Evolutionary conservation across 2,113 vertebrate species (phyloP), one percentile per base, ranked within the genome.

Genomic region (Ellobius talpinus): DNA sequence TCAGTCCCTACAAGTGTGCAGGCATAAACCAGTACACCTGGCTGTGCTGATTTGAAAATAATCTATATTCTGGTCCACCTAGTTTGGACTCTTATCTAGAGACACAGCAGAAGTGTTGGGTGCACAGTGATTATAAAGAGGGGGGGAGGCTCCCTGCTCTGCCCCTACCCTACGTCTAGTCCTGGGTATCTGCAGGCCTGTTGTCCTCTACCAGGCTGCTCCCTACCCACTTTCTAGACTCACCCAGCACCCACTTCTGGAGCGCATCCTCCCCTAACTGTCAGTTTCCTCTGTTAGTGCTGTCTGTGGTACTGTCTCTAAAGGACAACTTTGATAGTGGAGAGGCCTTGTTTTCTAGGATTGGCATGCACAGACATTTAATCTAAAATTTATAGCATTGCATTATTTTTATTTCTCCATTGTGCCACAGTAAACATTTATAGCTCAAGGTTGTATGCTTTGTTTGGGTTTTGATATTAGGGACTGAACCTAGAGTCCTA

Each of bases 341-440:
- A 63, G 29, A 55, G 23, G 36, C 45, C n/a, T 73, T 55, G 16
- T 73, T 81, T 70, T 92, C 85, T 55, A 82, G 68, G 55, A 33
- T n/a, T 87, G 42, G 13, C n/a, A 47, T 65, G 21, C 31, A 63
- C 2, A 42, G 36, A 72, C 31, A 31, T 93, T 92, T 70, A 3
- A 58, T n/a, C 47, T 79, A 58, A 86, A 89, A 84, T 68, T 87
- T 0, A 45, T 93, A 81, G 36, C 17, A 63, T 42, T 85, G 63
- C 85, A 45, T 76, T 93, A 72, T 70, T 93, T 93, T 82, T 91
- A 39, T 93, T 85, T 42, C 26, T 90, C 17, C 42, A 55, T 89
- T 89, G 39, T 70, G n/a, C 66, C 50, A 42, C 4, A 86, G 91
- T n/a, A n/a, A 81, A 58, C 11, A 21, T 81, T 81, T 58, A 55